A percentile compares a stretch with the other conserved stretches of the same genome.
These are phyloP conservation scores for Novumbra hubbsi DNA, from an alignment of 2,797 vertebrate genomes.

Conservation along the genomic window DNA sequence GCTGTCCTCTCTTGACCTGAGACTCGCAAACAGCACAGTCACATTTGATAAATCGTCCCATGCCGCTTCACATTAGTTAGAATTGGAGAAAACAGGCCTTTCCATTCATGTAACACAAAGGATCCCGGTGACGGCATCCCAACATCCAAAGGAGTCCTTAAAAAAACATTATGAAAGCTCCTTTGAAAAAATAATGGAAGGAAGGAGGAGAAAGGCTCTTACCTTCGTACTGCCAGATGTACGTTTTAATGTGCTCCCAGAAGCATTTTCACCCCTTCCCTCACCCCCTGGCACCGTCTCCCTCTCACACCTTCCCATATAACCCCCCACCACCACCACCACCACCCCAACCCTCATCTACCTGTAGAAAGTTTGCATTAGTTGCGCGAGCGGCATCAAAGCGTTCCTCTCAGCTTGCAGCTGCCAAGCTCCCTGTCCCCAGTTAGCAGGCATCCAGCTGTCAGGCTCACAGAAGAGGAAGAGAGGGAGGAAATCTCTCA, in stretches of 20 bases:
- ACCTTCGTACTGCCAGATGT: conserved; percentile 73
- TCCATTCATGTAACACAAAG: conserved; percentile 58
- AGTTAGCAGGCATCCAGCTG: conserved; percentile 85
- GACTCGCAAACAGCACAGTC: neutral
- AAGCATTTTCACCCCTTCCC: conserved; percentile 54
- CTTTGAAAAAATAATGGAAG: conserved; percentile 61
- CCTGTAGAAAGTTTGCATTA: conserved; percentile 83
- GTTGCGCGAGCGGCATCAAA: conserved; percentile 79
- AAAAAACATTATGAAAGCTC: conserved; percentile 65
- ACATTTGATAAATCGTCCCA: conserved; percentile 24
- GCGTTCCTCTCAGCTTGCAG: conserved; percentile 85
- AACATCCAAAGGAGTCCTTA: conserved; percentile 60
- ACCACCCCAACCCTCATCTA: conserved; percentile 59
- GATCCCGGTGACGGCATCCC: conserved; percentile 67
- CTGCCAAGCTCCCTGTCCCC: conserved; percentile 88
- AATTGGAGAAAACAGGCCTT: conserved; percentile 45
- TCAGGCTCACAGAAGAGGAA: conserved; percentile 76
- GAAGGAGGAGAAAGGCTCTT: conserved; percentile 34
- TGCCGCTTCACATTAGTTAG: conserved; percentile 31
- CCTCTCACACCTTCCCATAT: conserved; percentile 12
- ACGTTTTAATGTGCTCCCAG: conserved; percentile 78
- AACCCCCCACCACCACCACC: conserved; percentile 38
- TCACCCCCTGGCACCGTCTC: conserved; percentile 32
- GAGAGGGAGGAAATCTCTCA: conserved; percentile 81
- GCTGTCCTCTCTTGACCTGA: too few species aligned